These are phyloP conservation scores for Amblyraja radiata DNA, from an alignment of 2,797 vertebrate genomes.

Conservation along the genomic window DNA sequence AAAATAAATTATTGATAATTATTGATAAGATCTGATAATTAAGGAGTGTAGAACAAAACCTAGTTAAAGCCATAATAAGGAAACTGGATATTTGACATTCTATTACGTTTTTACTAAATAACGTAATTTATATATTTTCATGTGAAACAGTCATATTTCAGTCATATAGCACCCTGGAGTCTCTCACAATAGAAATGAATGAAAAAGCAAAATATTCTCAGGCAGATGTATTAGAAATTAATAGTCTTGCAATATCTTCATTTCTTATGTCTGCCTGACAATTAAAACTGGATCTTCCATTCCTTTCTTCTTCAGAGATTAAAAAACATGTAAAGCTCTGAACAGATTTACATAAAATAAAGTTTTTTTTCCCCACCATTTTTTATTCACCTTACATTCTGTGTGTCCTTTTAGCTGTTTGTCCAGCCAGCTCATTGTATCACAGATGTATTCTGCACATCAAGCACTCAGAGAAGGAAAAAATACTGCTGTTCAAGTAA, in stretches of 20 bases:
- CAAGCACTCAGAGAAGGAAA: slow-evolving; percentile 30
- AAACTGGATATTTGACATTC: background rate
- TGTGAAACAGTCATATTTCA: background rate
- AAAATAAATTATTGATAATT: slow-evolving; percentile 34
- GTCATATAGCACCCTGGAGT: background rate
- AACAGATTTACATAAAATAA: slow-evolving; percentile 9
- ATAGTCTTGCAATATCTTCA: background rate
- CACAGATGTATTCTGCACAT: slow-evolving; percentile 34
- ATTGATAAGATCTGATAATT: slow-evolving; percentile 8
- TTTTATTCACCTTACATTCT: slow-evolving; percentile 30
- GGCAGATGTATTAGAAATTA: slow-evolving; percentile 18
- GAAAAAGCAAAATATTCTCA: background rate
- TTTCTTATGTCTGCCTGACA: background rate
- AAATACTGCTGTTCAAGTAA: slow-evolving; percentile 37
- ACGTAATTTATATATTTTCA: background rate
- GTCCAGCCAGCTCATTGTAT: slow-evolving; percentile 32
- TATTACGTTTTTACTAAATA: slow-evolving; percentile 18
- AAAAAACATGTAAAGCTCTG: background rate
- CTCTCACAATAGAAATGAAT: background rate
- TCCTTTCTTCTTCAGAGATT: slow-evolving; percentile 3
- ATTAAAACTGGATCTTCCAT: background rate
- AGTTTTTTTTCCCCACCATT: background rate
- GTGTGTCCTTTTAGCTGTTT: slow-evolving; percentile 29
- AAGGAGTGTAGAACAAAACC: background rate
- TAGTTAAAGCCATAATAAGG: slow-evolving; percentile 15